Percentiles rank a stretch among this genome's conserved stretches.
Evolutionary conservation across 2,797 vertebrate genomes (phyloP).

Genomic region (Capromys pilorides): DNA sequence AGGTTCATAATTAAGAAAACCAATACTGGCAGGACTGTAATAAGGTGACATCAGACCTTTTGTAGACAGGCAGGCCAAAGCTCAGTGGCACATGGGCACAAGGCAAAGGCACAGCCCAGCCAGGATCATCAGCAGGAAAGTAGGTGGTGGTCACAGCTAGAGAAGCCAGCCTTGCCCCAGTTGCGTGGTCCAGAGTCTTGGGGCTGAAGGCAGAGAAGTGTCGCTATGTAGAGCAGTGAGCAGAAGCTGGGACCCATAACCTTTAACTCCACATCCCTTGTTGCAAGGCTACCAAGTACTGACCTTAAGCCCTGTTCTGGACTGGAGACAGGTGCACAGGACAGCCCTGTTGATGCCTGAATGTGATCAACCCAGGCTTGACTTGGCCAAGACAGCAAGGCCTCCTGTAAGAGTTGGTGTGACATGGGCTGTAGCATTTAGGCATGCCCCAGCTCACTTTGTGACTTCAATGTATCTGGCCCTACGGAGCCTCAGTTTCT

Average conservation of each 20-base stretch:
- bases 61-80: fast-evolving
- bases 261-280: not conserved
- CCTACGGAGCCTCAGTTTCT: not conserved
- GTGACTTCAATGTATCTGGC: not conserved
- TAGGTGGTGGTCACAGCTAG: not conserved
- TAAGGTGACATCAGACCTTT: not conserved
- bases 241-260: not conserved
- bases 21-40: slow-evolving; percentile 1
- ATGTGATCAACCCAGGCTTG: not conserved
- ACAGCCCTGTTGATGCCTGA: not conserved
- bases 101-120: not conserved
- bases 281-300: not conserved
- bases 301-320: not conserved
- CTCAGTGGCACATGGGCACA: not conserved
- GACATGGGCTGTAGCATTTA: too few relatives aligned
- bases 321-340: not conserved
- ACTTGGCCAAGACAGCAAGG: not conserved
- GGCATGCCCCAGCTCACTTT: not conserved
- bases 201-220: not conserved
- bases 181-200: not conserved
- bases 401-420: not conserved
- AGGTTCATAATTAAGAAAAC: slow-evolving; percentile 78
- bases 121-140: too few relatives aligned
- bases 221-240: not conserved
- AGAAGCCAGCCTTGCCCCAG: not conserved